phyloP scores from a whole-genome alignment of 2,888 invertebrate species.

The Sussaba pulchella region DNA sequence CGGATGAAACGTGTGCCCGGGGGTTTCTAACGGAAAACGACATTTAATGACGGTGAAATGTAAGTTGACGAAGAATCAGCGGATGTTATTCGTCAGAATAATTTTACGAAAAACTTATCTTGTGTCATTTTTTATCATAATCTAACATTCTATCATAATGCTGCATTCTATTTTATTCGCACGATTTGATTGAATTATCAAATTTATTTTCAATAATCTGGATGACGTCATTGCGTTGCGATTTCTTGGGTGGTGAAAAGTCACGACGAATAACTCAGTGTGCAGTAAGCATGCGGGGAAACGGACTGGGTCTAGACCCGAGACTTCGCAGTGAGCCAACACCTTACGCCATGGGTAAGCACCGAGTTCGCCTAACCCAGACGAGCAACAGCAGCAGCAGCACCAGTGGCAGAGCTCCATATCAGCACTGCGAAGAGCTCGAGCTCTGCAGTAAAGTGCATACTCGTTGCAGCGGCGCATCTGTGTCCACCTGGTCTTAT shows the following conservation, averaged over 20 bases:
- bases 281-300: not conserved
- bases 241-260: not conserved
- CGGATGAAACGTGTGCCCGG: not conserved
- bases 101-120: too few species aligned
- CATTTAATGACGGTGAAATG: constrained; percentile 9
- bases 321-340: constrained; percentile 34
- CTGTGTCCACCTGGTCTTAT: constrained; percentile 67
- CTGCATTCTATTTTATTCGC: too few species aligned
- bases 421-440: constrained; percentile 62
- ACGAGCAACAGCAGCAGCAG: not conserved
- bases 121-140: too few species aligned
- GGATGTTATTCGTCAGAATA: too few species aligned
- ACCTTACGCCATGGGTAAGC: constrained; percentile 52
- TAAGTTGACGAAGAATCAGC: not conserved
- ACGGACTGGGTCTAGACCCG: constrained; percentile 1
- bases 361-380: constrained; percentile 44
- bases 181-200: not conserved
- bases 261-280: not conserved
- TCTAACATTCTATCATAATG: too few species aligned
- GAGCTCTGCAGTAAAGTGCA: constrained; percentile 68
- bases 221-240: not conserved
- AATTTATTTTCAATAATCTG: not conserved
- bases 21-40: not conserved
- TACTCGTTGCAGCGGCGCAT: constrained; percentile 65
- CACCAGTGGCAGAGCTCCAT: constrained; percentile 21